phyloP scores from a whole-genome alignment of 2,888 invertebrate genomes.

The Pammene fasciana region DNA sequence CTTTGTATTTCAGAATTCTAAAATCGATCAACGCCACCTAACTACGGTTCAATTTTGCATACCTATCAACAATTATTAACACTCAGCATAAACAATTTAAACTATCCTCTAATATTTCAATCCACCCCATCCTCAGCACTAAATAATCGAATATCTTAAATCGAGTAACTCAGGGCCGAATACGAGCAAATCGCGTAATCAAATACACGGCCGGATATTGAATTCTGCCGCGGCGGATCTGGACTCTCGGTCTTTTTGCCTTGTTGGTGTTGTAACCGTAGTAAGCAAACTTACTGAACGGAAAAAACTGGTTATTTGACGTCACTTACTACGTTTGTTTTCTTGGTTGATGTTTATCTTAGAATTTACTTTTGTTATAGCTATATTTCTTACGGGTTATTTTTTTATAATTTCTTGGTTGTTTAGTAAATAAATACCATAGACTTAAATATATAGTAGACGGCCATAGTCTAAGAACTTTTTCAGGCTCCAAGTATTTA shows the following conservation, averaged over 20 bases:
- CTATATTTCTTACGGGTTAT: too few species aligned
- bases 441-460: too few species aligned
- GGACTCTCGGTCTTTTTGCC: constrained; percentile 68
- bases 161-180: constrained; percentile 53
- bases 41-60: too few species aligned
- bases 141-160: constrained; percentile 51
- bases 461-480: too few species aligned
- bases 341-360: neutral
- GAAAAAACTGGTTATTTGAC: constrained; percentile 45
- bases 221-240: constrained; percentile 72
- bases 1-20: too few species aligned
- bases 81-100: neutral
- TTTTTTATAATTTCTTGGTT: too few species aligned
- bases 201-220: constrained; percentile 78
- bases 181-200: constrained; percentile 62
- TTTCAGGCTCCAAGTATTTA: too few species aligned
- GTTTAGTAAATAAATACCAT: too few species aligned
- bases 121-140: constrained; percentile 27
- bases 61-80: neutral
- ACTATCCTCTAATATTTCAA: constrained; percentile 5
- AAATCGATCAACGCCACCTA: too few species aligned
- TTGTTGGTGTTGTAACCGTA: constrained; percentile 67
- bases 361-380: too few species aligned
- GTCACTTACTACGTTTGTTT: constrained; percentile 38
- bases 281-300: constrained; percentile 57